Base-by-base conservation (phyloP, 2,888 invertebrate species). In the Sphaerophoria rueppellii region DNA sequence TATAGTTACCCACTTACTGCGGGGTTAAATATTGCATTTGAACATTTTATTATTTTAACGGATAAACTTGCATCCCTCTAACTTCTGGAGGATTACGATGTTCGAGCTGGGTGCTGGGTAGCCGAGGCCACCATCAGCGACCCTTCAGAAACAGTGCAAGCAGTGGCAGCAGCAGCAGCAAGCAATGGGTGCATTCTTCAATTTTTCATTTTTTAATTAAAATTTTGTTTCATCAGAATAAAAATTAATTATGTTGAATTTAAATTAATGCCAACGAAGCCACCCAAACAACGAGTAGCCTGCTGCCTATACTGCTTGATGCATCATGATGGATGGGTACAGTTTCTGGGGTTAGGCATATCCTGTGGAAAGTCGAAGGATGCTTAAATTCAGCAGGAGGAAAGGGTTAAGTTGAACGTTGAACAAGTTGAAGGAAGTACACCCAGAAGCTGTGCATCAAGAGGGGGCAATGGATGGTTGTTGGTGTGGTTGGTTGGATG, bases 141-240 rank as follows among this genome's bases (percentile, higher is more conserved):
- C 24, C 24, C 24, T 24, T 24, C 43, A 43, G 43, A 43, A 43
- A 9, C 43, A 43, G 24, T 9, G 43, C 43, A 5, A 43, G 43
- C 43, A 43, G 6, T 4, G 9, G 43, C 43, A 54, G 14, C 32
- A 69, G n/a, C n/a, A 43, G n/a, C 37, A 40, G 69, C 71, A 34
- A 63, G 63, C 67, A 57, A 58, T 67, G 74, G 75, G 43, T 74
- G 72, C 72, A 85, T 80, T 80, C 83, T 85, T 85, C 85, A 85
- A 85, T 85, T 81, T 85, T 85, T 85, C 72, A 81, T 85, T 85
- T 85, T 82, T 85, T 85, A 85, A 85, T 85, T 85, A 81, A 85
- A 85, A 81, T 77, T 85, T 85, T 85, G 80, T 81, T 81, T 85
- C 76, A 73, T 77, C 85, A 80, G 85, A 80, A 80, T 85, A 73